Base-by-base conservation (phyloP, 2,888 invertebrate genomes). In the Oegoconia quadripuncta region DNA sequence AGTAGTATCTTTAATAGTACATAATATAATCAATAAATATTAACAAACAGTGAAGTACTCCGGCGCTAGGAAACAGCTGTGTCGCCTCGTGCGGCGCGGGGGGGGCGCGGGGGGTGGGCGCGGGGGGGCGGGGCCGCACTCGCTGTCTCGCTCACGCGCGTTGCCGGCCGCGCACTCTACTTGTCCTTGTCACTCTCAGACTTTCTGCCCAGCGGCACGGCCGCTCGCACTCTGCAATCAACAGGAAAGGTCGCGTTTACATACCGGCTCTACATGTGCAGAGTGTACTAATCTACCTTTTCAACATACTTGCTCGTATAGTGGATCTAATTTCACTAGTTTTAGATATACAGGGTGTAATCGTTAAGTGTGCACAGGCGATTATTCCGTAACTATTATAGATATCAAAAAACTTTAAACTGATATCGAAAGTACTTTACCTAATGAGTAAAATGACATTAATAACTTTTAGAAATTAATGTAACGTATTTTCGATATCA, bases 161-260 rank as follows among this genome's bases (percentile, higher is more conserved):
- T 33, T 74, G 67, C 39, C 70, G 66, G 40, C 64, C 67, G 32
- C 45, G 34, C 44, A 37, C 58, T 76, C 90, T 93, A 94, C 90
- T 95, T 93, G 88, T 95, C 94, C 89, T 95, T 95, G 74, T 93
- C 92, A 68, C 93, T 92, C 74, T 96, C 95, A 54, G 91, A 74
- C 88, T 95, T 95, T 89, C 95, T 93, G 79, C 95, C 95, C 78
- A 96, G 92, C 50, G 96, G 96, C 80, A 96, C 92, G 59, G 95
- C 95, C 63, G 94, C 94, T 80, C 94, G 94, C 65, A 96, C 93
- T 80, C 96, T 96, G 88, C 20, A 27, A 22, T n/a, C n/a, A n/a
- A 27, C 27, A 27, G 3, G 13, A 22, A 9, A 9, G 5, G 2
- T 9, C 22, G 9, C 22, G 6, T 9, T 9, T 18, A 18, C 7